Conservation (phyloP, 1,140 invertebrate genomes). For the Eueides isabella region DNA sequence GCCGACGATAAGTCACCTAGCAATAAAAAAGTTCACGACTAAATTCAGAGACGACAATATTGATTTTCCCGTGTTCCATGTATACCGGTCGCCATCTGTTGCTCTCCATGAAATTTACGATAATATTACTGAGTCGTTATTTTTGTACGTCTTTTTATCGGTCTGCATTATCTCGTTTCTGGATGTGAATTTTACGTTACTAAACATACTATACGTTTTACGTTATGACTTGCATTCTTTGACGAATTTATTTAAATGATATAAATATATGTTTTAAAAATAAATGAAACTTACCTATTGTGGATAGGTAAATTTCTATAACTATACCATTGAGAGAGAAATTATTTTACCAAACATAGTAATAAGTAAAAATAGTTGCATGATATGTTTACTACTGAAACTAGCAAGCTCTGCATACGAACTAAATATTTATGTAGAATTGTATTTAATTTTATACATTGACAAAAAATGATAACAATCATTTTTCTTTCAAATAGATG, state of each 20-base stretch:
- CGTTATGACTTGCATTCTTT: neutral
- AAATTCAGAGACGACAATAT: slow-evolving; percentile 73
- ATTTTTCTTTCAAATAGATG: slow-evolving; percentile 83
- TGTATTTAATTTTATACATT: too few relatives aligned
- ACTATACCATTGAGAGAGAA: too few relatives aligned
- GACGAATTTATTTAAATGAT: neutral
- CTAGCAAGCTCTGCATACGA: too few relatives aligned
- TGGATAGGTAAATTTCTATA: too few relatives aligned
- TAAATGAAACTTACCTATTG: too few relatives aligned
- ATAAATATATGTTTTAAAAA: too few relatives aligned
- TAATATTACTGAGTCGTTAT: slow-evolving; percentile 75
- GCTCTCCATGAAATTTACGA: slow-evolving; percentile 78
- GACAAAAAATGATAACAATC: too few relatives aligned
- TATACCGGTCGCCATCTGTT: slow-evolving; percentile 79
- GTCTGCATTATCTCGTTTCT: slow-evolving; percentile 40
- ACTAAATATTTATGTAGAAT: too few relatives aligned
- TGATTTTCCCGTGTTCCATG: slow-evolving; percentile 69
- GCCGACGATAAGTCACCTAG: slow-evolving; percentile 25
- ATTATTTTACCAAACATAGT: too few relatives aligned
- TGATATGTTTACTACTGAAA: too few relatives aligned
- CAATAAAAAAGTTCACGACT: slow-evolving; percentile 59
- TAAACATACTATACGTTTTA: neutral
- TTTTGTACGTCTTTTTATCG: slow-evolving; percentile 78
- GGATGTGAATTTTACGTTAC: neutral
- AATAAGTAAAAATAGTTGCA: too few relatives aligned